Conservation (phyloP, 2,113 vertebrate genomes). For the Silurus meridionalis region DNA sequence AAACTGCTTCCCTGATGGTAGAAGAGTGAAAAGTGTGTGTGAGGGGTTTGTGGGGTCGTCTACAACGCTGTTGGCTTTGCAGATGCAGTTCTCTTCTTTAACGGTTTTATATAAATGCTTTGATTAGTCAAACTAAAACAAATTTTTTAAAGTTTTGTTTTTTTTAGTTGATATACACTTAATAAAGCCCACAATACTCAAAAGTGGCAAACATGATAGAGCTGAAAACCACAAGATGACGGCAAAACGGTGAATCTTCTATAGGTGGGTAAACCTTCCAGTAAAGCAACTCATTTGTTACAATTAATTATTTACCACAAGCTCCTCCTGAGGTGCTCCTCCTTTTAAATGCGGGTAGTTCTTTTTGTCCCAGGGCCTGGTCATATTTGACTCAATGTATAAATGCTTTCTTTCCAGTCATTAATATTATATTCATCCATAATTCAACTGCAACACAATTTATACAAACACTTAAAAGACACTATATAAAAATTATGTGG, state of each 20-base stretch:
- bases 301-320: not conserved
- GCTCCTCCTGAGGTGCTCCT: not conserved
- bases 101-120: not conserved
- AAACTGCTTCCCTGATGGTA: too few relatives aligned
- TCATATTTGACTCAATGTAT: not conserved
- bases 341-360: not conserved
- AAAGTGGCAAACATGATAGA: not conserved
- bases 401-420: not conserved
- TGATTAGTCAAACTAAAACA: accelerated
- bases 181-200: not conserved
- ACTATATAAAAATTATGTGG: not conserved
- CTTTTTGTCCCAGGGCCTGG: not conserved
- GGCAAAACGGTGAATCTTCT: not conserved
- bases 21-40: too few relatives aligned
- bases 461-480: not conserved
- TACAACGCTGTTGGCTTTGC: too few relatives aligned
- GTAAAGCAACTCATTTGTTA: not conserved
- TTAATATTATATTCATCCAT: not conserved
- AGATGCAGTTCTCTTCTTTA: too few relatives aligned
- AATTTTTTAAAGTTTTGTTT: not conserved
- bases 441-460: not conserved
- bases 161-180: not conserved
- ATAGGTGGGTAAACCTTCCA: not conserved
- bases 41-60: too few relatives aligned
- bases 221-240: not conserved